Conservation (phyloP, 2,113 vertebrate genomes). For the Corythoichthys haematopterus region DNA sequence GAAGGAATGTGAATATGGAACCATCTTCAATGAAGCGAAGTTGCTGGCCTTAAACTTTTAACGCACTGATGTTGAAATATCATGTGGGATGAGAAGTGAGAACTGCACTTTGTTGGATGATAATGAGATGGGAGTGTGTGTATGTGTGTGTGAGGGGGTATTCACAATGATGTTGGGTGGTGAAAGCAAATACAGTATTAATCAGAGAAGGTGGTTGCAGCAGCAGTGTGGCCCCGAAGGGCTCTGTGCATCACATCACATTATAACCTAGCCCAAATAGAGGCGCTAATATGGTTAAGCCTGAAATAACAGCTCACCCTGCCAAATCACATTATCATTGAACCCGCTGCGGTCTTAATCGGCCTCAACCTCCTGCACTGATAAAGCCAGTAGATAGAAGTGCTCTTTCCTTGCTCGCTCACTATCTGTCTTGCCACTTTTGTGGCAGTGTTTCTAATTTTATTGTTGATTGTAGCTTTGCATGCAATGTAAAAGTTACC, state of each 20-base stretch:
- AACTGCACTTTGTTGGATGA: slow-evolving; percentile 25
- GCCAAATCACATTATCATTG: slow-evolving; percentile 59
- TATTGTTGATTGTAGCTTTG: too few relatives aligned
- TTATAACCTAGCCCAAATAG: slow-evolving; percentile 51
- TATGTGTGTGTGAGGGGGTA: slow-evolving; percentile 18
- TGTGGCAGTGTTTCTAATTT: slow-evolving; percentile 17
- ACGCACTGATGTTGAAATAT: slow-evolving; percentile 12
- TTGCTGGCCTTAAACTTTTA: slow-evolving; percentile 16
- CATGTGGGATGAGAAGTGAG: slow-evolving; percentile 37
- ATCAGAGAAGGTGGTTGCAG: slow-evolving; percentile 57
- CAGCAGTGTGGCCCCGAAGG: slow-evolving; percentile 45
- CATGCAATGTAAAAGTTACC: too few relatives aligned
- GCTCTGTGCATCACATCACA: slow-evolving; percentile 58
- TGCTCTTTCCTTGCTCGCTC: slow-evolving; percentile 38
- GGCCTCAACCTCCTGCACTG: slow-evolving; percentile 55
- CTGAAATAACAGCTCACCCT: slow-evolving; percentile 67
- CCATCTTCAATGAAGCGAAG: slow-evolving; percentile 1
- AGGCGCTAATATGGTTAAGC: slow-evolving; percentile 52
- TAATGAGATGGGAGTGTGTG: slow-evolving; percentile 33
- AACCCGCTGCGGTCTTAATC: slow-evolving; percentile 62
- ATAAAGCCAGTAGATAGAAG: slow-evolving; percentile 65
- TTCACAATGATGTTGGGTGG: slow-evolving; percentile 45
- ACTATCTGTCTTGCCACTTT: slow-evolving; percentile 41
- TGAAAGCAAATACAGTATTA: slow-evolving; percentile 41
- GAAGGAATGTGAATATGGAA: too few relatives aligned